Percentiles rank a stretch among this genome's conserved stretches.
These are phyloP conservation scores for Lasioglossum vierecki DNA, from an alignment of 2,888 invertebrate species.

Conservation along the genomic window DNA sequence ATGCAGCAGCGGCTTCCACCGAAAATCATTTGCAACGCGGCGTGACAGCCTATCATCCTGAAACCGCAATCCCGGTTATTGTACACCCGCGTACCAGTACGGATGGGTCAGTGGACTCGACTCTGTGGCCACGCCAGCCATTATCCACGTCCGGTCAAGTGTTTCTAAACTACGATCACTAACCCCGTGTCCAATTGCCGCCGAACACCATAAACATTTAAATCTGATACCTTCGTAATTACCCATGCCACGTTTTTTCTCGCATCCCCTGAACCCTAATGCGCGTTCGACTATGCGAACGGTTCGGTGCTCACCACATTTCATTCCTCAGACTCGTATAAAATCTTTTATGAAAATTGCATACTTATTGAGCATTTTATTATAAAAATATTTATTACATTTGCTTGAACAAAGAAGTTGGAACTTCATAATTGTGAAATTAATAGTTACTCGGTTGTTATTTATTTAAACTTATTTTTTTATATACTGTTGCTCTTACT, in stretches of 20 bases:
- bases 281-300: neutral
- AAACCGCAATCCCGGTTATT: conserved; percentile 81
- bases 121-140: conserved; percentile 74
- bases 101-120: conserved; percentile 74
- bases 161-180: conserved; percentile 72
- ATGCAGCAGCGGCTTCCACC: conserved; percentile 56
- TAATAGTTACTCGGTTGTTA: too few species aligned
- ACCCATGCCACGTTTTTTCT: neutral
- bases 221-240: conserved; percentile 48
- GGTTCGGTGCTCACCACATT: neutral
- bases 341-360: too few species aligned
- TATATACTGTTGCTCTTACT: too few species aligned
- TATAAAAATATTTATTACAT: too few species aligned
- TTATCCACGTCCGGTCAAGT: conserved; percentile 81
- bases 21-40: conserved; percentile 79
- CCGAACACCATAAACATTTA: conserved; percentile 55
- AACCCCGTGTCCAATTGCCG: conserved; percentile 58
- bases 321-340: too few species aligned
- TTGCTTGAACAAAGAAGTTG: too few species aligned
- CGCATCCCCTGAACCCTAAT: neutral
- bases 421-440: too few species aligned
- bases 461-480: too few species aligned
- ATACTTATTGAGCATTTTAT: too few species aligned
- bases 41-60: conserved; percentile 80
- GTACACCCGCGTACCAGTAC: conserved; percentile 75